Percentiles rank a stretch among this genome's conserved stretches.
Evolutionary conservation across 1,140 invertebrate genomes (phyloP).

Genomic region (Drosophila mauritiana): DNA sequence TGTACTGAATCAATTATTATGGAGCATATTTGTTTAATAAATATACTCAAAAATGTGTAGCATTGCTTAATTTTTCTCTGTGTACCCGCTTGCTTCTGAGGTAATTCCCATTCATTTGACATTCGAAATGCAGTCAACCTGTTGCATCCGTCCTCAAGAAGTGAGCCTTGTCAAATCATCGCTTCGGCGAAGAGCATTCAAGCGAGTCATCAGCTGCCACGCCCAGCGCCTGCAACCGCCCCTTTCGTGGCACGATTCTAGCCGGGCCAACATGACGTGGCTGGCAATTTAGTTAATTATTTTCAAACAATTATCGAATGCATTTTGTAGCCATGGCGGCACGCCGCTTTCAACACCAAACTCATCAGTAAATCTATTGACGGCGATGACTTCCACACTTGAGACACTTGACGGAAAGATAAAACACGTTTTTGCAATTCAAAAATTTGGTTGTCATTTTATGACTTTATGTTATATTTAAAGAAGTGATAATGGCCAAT

Average conservation of each 20-base stretch:
- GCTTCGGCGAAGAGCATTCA: conserved; percentile 26
- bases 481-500: too few relatives aligned
- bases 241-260: conserved; percentile 55
- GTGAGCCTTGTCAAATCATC: conserved; percentile 48
- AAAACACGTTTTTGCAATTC: conserved; percentile 24
- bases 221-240: neutral
- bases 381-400: conserved; percentile 24
- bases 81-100: conserved; percentile 26
- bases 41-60: too few relatives aligned
- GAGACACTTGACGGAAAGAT: conserved; percentile 1
- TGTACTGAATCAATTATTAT: too few relatives aligned
- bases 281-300: conserved; percentile 67
- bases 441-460: neutral
- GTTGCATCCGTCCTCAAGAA: conserved; percentile 34
- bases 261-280: conserved; percentile 32
- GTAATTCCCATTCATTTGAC: conserved; percentile 61
- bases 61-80: neutral
- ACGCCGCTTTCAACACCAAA: conserved; percentile 58
- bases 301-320: conserved; percentile 65
- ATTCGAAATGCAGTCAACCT: conserved; percentile 45
- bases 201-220: conserved; percentile 23
- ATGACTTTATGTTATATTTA: neutral
- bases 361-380: conserved; percentile 28
- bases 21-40: too few relatives aligned
- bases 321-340: conserved; percentile 39